phyloP scores from a whole-genome alignment of 2,113 vertebrate genomes.

The Spizaetus ornatus region DNA sequence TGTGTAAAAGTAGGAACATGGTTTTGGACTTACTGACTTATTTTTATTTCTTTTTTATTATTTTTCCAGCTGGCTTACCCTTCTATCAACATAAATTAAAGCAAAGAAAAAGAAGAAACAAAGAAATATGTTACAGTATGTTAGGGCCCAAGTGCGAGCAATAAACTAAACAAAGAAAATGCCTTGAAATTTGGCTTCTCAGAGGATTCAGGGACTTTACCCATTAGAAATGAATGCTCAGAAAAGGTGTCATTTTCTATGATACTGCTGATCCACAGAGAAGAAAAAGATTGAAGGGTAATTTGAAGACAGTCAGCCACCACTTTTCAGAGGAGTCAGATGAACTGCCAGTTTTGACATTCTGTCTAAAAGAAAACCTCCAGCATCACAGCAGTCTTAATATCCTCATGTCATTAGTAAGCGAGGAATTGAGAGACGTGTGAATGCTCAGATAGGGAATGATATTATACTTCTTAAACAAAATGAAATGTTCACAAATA shows the following conservation, averaged over 20 bases:
- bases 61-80: background rate
- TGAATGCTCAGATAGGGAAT: background rate
- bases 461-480: background rate
- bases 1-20: background rate
- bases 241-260: background rate
- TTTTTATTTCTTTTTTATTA: background rate
- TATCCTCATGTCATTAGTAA: background rate
- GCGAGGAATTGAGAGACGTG: background rate
- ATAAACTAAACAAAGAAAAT: background rate
- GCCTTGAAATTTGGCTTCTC: background rate
- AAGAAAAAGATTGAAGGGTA: background rate
- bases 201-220: background rate
- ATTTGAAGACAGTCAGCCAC: background rate
- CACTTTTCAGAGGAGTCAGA: background rate
- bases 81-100: background rate
- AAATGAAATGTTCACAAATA: background rate
- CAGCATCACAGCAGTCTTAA: background rate
- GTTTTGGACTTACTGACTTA: background rate
- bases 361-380: background rate
- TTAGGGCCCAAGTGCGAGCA: background rate
- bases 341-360: background rate
- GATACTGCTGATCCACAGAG: background rate
- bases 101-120: background rate
- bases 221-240: background rate
- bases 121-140: background rate